These are phyloP conservation scores for rat (Rattus norvegicus) DNA, from an alignment of 2,113 vertebrate genomes.

Conservation along the genomic window DNA sequence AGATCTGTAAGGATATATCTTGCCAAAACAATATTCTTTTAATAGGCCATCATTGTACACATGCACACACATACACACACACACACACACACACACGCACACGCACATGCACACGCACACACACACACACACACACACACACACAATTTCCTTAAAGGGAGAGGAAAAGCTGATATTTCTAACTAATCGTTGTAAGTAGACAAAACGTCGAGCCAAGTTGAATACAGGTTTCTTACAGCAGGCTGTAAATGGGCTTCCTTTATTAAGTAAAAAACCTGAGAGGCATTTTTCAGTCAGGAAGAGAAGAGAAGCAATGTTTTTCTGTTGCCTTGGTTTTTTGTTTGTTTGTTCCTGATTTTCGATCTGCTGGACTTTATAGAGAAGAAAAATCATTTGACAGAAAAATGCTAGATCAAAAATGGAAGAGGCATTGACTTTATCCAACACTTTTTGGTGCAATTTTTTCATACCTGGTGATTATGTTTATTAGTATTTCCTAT, in stretches of 20 bases:
- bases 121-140: background rate
- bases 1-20: background rate
- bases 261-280: constrained; percentile 52
- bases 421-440: background rate
- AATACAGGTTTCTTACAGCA: background rate
- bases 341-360: constrained; percentile 55
- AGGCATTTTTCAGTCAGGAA: constrained; percentile 60
- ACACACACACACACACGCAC: background rate
- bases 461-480: constrained; percentile 13
- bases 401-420: constrained; percentile 42
- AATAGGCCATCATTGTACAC: background rate
- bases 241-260: constrained; percentile 55
- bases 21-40: background rate
- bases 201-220: background rate
- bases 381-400: constrained; percentile 40
- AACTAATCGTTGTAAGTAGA: background rate
- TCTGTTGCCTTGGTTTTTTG: background rate
- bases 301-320: constrained; percentile 38
- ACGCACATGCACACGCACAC: background rate
- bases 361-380: background rate
- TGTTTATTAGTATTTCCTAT: background rate
- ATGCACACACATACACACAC: background rate
- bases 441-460: background rate
- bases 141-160: background rate
- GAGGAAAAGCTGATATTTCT: background rate